Conservation (phyloP, 2,113 vertebrate genomes). For the Lota lota region DNA sequence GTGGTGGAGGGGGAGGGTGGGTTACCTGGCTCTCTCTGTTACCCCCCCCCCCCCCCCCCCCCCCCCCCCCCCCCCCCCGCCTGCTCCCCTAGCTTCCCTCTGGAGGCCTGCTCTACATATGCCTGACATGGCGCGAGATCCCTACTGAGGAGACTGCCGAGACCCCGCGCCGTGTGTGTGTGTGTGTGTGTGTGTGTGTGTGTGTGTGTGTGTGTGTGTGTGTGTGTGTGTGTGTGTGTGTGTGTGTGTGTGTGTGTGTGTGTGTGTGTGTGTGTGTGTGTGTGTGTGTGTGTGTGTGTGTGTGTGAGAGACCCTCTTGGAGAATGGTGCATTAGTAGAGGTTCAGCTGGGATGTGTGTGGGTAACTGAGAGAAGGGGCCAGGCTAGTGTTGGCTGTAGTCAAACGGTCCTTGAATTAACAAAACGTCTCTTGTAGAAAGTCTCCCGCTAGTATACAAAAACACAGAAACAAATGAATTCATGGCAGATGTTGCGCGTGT, state of each 20-base stretch:
- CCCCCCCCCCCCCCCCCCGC: slow-evolving; percentile 28
- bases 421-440: slow-evolving; percentile 41
- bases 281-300: slow-evolving; percentile 19
- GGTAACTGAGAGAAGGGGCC: slow-evolving; percentile 21
- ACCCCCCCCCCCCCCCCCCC: slow-evolving; percentile 31
- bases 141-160: slow-evolving; percentile 56
- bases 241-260: slow-evolving; percentile 15
- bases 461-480: slow-evolving; percentile 23
- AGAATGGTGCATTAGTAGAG: slow-evolving; percentile 53
- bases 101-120: slow-evolving; percentile 69
- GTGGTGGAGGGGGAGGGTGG: slow-evolving; percentile 16
- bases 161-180: slow-evolving; percentile 54
- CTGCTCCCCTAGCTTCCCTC: slow-evolving; percentile 33
- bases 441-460: slow-evolving; percentile 36
- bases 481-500: slow-evolving; percentile 15
- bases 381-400: slow-evolving; percentile 40
- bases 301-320: slow-evolving; percentile 36
- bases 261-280: slow-evolving; percentile 29
- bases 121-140: slow-evolving; percentile 57
- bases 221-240: slow-evolving; percentile 15
- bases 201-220: slow-evolving; percentile 34
- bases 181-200: slow-evolving; percentile 23
- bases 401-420: slow-evolving; percentile 34
- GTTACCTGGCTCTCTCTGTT: slow-evolving; percentile 34
- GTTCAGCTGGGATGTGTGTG: slow-evolving; percentile 54